Evolutionary conservation across 2,888 invertebrate genomes (phyloP).

Genomic region (Druceiella hillmani): DNA sequence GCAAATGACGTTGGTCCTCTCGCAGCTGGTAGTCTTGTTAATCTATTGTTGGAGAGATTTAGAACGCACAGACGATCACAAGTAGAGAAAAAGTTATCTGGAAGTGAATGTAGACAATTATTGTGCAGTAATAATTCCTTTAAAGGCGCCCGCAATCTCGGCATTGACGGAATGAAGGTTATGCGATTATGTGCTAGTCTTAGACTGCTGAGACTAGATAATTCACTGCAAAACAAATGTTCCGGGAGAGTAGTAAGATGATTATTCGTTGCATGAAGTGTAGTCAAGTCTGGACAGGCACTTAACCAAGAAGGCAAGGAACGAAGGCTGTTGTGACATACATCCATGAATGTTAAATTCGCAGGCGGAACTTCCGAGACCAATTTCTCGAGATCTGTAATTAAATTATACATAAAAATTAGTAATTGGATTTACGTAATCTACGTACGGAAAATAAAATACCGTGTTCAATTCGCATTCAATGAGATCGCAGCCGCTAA

Average conservation of each 20-base stretch:
- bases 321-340: constrained; percentile 71
- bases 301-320: constrained; percentile 73
- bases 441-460: no score
- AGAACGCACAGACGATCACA: constrained; percentile 60
- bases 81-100: constrained; percentile 70
- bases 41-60: constrained; percentile 74
- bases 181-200: constrained; percentile 76
- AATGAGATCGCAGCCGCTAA: no score
- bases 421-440: constrained; percentile 5
- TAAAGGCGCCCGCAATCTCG: constrained; percentile 57
- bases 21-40: constrained; percentile 62
- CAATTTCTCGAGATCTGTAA: constrained; percentile 67
- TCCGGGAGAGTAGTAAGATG: constrained; percentile 64
- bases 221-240: constrained; percentile 68
- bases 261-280: constrained; percentile 72
- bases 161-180: constrained; percentile 65
- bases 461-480: no score
- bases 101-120: constrained; percentile 68
- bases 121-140: constrained; percentile 71
- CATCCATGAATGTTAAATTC: constrained; percentile 69
- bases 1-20: constrained; percentile 55
- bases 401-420: constrained; percentile 15
- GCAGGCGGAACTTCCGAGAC: constrained; percentile 64
- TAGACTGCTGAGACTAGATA: constrained; percentile 64
- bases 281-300: constrained; percentile 64